A percentile compares a stretch with the other conserved stretches of the same genome.
These are phyloP conservation scores for Elephas maximus DNA, from an alignment of 2,113 vertebrate species.

Conservation along the genomic window DNA sequence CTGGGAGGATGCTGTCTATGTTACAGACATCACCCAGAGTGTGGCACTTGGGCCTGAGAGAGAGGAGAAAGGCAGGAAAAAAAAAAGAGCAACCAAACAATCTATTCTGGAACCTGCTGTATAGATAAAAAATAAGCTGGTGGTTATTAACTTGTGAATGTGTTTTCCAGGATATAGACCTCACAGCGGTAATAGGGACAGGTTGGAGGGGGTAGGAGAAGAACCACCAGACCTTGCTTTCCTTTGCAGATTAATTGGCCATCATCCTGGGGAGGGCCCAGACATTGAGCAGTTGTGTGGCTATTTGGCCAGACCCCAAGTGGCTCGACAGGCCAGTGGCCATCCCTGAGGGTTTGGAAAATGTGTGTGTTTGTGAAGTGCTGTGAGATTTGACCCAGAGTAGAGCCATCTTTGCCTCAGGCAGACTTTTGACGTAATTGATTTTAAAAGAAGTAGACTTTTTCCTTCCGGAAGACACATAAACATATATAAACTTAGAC, in stretches of 20 bases:
- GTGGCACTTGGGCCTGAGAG: background rate
- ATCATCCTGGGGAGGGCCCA: background rate
- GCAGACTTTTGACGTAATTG: constrained; percentile 3
- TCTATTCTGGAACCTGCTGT: background rate
- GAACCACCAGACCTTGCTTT: background rate
- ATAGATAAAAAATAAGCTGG: background rate
- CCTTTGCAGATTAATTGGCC: background rate
- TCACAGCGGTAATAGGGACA: background rate
- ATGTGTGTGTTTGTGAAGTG: background rate
- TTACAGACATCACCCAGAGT: background rate
- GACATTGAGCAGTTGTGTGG: background rate
- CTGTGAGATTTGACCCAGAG: background rate
- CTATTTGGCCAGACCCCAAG: constrained; percentile 17
- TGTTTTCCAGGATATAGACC: constrained; percentile 39
- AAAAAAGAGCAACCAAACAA: background rate
- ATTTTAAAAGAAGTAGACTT: background rate
- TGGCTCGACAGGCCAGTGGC: background rate
- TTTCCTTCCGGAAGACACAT: constrained; percentile 4
- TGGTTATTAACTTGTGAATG: background rate
- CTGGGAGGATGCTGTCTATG: background rate
- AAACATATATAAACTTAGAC: background rate
- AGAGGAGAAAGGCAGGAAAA: background rate
- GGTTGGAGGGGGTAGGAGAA: background rate
- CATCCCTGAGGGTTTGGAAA: background rate
- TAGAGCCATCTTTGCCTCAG: background rate